Evolutionary conservation across 2,113 vertebrate genomes (phyloP).

Genomic region (Antigone vipio): DNA sequence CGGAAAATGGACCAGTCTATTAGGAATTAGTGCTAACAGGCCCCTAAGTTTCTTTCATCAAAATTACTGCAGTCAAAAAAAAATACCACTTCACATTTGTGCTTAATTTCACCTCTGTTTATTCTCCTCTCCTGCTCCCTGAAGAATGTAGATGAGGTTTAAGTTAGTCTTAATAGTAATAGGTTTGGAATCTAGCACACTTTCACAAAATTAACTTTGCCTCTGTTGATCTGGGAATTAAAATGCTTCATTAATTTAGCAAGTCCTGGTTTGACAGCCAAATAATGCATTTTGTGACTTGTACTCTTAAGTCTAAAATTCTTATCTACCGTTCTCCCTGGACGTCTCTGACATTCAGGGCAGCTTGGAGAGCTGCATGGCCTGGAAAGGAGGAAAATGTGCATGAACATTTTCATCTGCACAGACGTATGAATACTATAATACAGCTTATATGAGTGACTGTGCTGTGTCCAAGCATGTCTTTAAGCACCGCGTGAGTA

Average conservation of each 20-base stretch:
- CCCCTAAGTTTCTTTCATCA: conserved; percentile 40
- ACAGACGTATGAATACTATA: accelerated
- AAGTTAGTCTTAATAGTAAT: conserved; percentile 68
- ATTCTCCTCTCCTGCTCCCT: conserved; percentile 61
- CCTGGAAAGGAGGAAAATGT: not conserved
- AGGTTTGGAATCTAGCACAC: conserved; percentile 67
- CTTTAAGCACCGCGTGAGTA: not conserved
- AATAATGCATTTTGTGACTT: conserved; percentile 63
- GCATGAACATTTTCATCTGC: not conserved
- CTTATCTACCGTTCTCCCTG: not conserved
- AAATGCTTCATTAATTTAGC: conserved; percentile 71
- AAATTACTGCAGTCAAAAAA: conserved; percentile 40
- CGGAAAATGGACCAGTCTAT: not conserved
- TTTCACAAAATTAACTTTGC: conserved; percentile 70
- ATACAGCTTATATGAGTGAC: not conserved
- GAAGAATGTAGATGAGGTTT: conserved; percentile 69
- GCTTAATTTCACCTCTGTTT: conserved; percentile 68
- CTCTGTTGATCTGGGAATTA: conserved; percentile 70
- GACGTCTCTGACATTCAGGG: not conserved
- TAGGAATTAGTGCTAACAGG: conserved; percentile 24
- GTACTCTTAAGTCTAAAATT: conserved; percentile 50
- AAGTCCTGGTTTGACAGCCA: conserved; percentile 67
- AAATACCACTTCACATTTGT: conserved; percentile 31
- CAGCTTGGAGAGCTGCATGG: not conserved
- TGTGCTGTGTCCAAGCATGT: not conserved